Evolutionary conservation across 92 coral and sea anemone species (phyloP).

Genomic region (Epizoanthus illoricatus): DNA sequence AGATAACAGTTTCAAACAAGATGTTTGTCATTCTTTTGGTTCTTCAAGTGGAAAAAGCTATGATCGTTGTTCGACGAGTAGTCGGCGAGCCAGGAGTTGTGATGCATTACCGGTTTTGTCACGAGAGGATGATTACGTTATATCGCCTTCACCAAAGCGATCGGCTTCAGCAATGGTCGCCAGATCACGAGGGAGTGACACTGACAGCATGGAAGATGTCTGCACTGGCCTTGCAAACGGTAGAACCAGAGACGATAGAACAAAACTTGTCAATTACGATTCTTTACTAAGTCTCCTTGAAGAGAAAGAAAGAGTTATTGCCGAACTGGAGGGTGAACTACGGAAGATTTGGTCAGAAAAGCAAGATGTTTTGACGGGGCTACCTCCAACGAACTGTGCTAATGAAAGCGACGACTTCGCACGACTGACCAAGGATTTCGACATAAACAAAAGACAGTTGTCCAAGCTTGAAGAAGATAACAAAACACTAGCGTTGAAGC

Average conservation of each 20-base stretch:
- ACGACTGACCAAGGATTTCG: constrained; percentile 30
- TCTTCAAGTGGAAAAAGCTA: constrained; percentile 35
- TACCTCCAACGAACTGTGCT: constrained; percentile 17
- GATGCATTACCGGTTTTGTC: constrained; percentile 30
- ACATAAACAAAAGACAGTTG: constrained; percentile 10
- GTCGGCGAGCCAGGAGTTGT: constrained; percentile 38
- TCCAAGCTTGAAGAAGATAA: constrained; percentile 65
- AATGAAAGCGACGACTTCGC: constrained; percentile 12
- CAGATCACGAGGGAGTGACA: neutral
- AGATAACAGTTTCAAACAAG: constrained; percentile 16
- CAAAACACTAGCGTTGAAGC: constrained; percentile 60
- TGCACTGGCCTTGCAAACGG: neutral
- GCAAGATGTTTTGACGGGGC: constrained; percentile 35
- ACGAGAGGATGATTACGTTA: constrained; percentile 14
- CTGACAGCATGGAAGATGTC: constrained; percentile 1
- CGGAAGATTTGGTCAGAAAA: constrained; percentile 26
- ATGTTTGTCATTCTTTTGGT: constrained; percentile 9
- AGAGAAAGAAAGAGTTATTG: constrained; percentile 27
- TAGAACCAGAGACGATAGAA: neutral
- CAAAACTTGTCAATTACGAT: neutral
- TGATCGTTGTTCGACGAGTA: constrained; percentile 15
- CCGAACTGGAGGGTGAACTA: constrained; percentile 14
- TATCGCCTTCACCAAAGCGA: neutral
- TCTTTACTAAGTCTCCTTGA: constrained; percentile 20
- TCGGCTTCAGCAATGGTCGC: constrained; percentile 23